Evolutionary conservation across 2,113 vertebrate genomes (phyloP).

Genomic region (Indri indri): DNA sequence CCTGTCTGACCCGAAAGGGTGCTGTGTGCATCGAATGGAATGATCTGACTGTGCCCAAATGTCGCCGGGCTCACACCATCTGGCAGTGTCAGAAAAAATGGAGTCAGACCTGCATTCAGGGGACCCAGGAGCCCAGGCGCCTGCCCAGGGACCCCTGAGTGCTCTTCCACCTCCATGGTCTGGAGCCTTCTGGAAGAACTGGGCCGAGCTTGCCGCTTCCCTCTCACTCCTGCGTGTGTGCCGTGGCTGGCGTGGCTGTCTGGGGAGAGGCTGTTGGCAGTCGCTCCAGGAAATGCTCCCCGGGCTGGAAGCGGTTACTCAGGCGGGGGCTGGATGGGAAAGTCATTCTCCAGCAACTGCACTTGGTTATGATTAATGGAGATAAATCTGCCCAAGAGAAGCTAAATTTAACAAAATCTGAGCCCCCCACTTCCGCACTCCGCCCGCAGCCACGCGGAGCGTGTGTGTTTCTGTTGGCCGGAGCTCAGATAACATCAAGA

Average conservation of each 20-base stretch:
- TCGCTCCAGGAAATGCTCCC: conserved; percentile 50
- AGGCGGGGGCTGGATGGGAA: conserved; percentile 13
- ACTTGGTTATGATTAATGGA: conserved; percentile 62
- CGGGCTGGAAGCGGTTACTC: conserved; percentile 50
- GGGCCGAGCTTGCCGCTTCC: background rate
- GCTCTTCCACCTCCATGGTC: rapidly evolving
- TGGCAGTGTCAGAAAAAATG: background rate
- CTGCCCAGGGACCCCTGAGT: background rate
- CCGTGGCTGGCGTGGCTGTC: background rate
- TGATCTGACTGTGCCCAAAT: background rate
- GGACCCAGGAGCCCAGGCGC: background rate
- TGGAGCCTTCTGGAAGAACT: background rate
- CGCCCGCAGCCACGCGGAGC: background rate
- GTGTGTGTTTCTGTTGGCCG: conserved; percentile 71
- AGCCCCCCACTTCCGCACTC: background rate
- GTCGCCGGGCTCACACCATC: rapidly evolving
- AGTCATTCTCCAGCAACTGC: background rate
- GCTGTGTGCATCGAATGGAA: background rate
- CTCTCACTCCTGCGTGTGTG: conserved; percentile 23
- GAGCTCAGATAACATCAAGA: conserved; percentile 49
- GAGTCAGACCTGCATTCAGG: background rate
- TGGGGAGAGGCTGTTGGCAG: conserved; percentile 32
- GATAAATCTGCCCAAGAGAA: conserved; percentile 73
- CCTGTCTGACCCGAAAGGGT: rapidly evolving
- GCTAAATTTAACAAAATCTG: conserved; percentile 58